Conservation (phyloP, 2,113 vertebrate species). For the Chinchilla lanigera region DNA sequence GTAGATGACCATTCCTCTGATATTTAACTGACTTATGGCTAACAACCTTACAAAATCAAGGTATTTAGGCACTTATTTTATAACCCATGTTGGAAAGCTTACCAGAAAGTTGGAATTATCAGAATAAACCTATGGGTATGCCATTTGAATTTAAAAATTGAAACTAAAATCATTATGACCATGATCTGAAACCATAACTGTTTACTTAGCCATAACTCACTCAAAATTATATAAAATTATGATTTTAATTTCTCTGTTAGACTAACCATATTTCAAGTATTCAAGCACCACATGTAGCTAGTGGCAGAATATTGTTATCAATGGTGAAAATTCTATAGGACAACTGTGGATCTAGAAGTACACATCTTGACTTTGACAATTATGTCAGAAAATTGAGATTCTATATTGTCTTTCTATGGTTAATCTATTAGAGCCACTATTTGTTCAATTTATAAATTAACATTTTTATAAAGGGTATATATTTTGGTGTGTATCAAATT, state of each 20-base stretch:
- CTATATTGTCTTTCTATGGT: not conserved
- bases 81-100: not conserved
- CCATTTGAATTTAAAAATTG: not conserved
- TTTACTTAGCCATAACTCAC: not conserved
- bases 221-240: not conserved
- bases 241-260: not conserved
- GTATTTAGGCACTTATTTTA: not conserved
- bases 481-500: not conserved
- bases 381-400: conserved; percentile 22
- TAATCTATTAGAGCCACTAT: not conserved
- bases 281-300: not conserved
- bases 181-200: not conserved
- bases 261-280: not conserved
- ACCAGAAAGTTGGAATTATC: conserved; percentile 25
- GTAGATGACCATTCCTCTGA: not conserved
- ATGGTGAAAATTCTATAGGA: not conserved
- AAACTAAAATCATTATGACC: conserved; percentile 25
- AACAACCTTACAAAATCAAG: not conserved
- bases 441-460: not conserved
- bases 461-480: not conserved
- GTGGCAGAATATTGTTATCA: not conserved
- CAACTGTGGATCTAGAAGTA: not conserved
- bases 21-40: not conserved
- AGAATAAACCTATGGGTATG: not conserved
- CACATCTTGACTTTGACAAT: not conserved